Percentiles rank a stretch among this genome's conserved stretches.
These are phyloP conservation scores for Malaclemys terrapin DNA, from an alignment of 2,113 vertebrate genomes.

Conservation along the genomic window DNA sequence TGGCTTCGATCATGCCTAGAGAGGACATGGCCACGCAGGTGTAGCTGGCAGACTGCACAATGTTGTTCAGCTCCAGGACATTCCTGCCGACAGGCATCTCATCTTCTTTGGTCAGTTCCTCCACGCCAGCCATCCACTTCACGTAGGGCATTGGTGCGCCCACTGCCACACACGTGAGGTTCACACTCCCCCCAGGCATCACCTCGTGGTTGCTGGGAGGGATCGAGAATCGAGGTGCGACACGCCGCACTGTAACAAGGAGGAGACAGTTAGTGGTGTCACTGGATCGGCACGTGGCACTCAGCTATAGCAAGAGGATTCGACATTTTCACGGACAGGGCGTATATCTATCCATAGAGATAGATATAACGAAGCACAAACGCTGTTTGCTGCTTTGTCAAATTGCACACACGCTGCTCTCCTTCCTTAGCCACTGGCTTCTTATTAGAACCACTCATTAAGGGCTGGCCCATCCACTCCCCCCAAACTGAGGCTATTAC, in stretches of 20 bases:
- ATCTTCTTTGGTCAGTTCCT: conserved; percentile 93
- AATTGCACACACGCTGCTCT: conserved; percentile 42
- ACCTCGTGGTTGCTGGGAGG: conserved; percentile 96
- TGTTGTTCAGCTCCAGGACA: conserved; percentile 92
- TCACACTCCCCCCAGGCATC: conserved; percentile 96
- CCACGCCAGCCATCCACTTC: conserved; percentile 92
- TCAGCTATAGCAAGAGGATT: neutral
- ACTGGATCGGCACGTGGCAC: neutral
- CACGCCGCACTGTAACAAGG: conserved; percentile 92
- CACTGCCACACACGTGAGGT: conserved; percentile 97
- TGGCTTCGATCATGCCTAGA: conserved; percentile 94
- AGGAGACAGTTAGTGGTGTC: conserved; percentile 77
- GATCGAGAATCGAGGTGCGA: conserved; percentile 98
- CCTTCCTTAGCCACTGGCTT: conserved; percentile 60
- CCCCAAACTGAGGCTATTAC: conserved; percentile 53
- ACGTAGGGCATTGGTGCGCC: conserved; percentile 98
- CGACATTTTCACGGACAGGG: neutral
- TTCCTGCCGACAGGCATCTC: conserved; percentile 96
- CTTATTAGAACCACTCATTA: conserved; percentile 60
- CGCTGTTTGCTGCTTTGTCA: conserved; percentile 54
- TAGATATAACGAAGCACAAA: conserved; percentile 55
- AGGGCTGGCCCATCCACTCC: conserved; percentile 45
- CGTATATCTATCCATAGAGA: conserved; percentile 35
- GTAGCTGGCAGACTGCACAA: conserved; percentile 93
- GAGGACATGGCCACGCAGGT: conserved; percentile 97